Evolutionary conservation across 2,113 vertebrate species (phyloP), one percentile per base, ranked within the genome.

Genomic region (Prietella phreatophila): DNA sequence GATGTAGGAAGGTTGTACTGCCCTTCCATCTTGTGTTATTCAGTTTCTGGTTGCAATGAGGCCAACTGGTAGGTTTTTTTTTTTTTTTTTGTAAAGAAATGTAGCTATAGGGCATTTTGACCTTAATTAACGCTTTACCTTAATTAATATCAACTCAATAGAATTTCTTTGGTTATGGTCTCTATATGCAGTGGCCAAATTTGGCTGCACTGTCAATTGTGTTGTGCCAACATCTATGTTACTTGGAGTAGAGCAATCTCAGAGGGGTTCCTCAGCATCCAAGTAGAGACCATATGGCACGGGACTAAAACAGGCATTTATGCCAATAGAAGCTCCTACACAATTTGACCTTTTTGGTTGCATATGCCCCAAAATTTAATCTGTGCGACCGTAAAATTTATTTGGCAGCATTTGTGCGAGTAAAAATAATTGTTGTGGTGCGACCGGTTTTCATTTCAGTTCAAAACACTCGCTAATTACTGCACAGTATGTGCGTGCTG

Each of bases 231-330:
- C 14, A 69, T 65, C 25, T 63, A 47, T 88, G 71, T 22, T 87
- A 65, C 61, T 85, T 87, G 39, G 85, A 82, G 67, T 78, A 67
- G 56, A 86, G 81, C 53, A n/a, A 60, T 60, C 86, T 30, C 83
- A 82, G 39, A 78, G 67, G 76, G 89, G 56, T 61, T 79, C 58
- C 50, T 67, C 50, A 56, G 30, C 69, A 82, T 76, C 82, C 87
- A 80, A 69, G 73, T 33, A 15, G 61, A 85, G 82, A 78, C 89
- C 90, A 90, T 89, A 89, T 90, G 90, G 88, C 79, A 65, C 47
- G 55, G 36, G 50, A 67, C 50, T 5, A 84, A 55, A 65, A 89
- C 56, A 63, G 76, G 60, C 61, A 81, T 42, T 86, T 69, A 75
- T 80, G 84, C 83, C 56, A 42, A 56, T 39, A 20, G 2, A 17